These are phyloP conservation scores for Drosophila leontia DNA, from an alignment of 1,140 invertebrate species.

Conservation along the genomic window DNA sequence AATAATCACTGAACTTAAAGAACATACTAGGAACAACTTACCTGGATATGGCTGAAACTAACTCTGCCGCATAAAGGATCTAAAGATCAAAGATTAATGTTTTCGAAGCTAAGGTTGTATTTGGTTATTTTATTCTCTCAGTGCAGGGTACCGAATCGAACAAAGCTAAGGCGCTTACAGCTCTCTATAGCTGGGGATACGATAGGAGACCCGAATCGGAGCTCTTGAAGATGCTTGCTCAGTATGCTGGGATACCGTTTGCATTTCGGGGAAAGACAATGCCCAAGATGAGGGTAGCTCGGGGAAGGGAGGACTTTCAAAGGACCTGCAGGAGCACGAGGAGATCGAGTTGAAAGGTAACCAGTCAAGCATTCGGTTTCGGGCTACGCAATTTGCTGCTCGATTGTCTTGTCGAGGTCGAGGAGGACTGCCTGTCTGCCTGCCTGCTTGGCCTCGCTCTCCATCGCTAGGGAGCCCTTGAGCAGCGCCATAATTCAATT, in stretches of 20 bases:
- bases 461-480: conserved; percentile 37
- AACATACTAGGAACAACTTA: too few relatives aligned
- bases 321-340: conserved; percentile 1
- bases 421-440: conserved; percentile 5
- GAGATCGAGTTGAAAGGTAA: conserved; percentile 10
- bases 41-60: not conserved
- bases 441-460: conserved; percentile 22
- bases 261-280: conserved; percentile 46
- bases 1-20: not conserved
- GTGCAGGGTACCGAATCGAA: conserved; percentile 14
- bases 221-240: conserved; percentile 44
- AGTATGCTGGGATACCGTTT: conserved; percentile 41
- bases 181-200: not conserved
- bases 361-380: conserved; percentile 65
- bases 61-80: not conserved
- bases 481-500: conserved; percentile 75
- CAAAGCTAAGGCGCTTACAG: conserved; percentile 52
- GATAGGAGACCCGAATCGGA: conserved; percentile 7
- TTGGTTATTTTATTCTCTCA: not conserved
- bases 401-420: conserved; percentile 65
- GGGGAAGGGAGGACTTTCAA: not conserved
- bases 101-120: not conserved
- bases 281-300: conserved; percentile 24
- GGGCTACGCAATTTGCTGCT: conserved; percentile 80
- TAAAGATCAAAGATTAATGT: not conserved